phyloP scores from a whole-genome alignment of 1,140 invertebrate genomes.

The Stegodyphus mimosarum region DNA sequence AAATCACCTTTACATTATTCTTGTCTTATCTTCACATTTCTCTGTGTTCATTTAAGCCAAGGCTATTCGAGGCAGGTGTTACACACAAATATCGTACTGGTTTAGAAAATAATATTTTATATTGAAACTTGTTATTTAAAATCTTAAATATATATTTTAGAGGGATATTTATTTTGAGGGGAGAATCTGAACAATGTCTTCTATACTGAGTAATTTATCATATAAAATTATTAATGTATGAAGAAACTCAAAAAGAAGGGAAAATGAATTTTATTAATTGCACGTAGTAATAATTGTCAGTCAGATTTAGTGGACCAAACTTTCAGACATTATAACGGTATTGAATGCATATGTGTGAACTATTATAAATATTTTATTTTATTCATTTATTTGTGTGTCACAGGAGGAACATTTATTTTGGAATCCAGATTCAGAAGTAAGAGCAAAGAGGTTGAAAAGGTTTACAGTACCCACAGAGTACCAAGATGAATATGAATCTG shows the following conservation, averaged over 20 bases:
- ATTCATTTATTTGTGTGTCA: slow-evolving; percentile 60
- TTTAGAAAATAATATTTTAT: too few relatives aligned
- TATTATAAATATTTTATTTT: not conserved
- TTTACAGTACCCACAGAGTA: slow-evolving; percentile 82
- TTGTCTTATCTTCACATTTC: too few relatives aligned
- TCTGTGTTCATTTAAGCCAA: too few relatives aligned
- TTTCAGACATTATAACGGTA: not conserved
- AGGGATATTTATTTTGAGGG: too few relatives aligned
- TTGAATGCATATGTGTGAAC: not conserved
- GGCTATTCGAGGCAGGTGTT: too few relatives aligned
- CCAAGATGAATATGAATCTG: slow-evolving; percentile 85
- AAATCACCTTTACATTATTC: too few relatives aligned
- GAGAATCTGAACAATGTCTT: too few relatives aligned
- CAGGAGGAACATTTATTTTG: slow-evolving; percentile 82
- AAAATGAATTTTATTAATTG: not conserved
- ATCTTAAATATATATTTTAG: too few relatives aligned
- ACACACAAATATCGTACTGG: too few relatives aligned
- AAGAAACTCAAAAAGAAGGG: not conserved
- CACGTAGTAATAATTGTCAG: not conserved
- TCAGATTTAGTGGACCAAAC: not conserved
- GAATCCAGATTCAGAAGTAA: slow-evolving; percentile 77
- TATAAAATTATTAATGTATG: not conserved
- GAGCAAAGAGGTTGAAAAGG: slow-evolving; percentile 78
- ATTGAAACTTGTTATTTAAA: too few relatives aligned
- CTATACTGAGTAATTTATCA: too few relatives aligned